Evolutionary conservation across 2,888 invertebrate species (phyloP).

Genomic region (Myathropa florea): DNA sequence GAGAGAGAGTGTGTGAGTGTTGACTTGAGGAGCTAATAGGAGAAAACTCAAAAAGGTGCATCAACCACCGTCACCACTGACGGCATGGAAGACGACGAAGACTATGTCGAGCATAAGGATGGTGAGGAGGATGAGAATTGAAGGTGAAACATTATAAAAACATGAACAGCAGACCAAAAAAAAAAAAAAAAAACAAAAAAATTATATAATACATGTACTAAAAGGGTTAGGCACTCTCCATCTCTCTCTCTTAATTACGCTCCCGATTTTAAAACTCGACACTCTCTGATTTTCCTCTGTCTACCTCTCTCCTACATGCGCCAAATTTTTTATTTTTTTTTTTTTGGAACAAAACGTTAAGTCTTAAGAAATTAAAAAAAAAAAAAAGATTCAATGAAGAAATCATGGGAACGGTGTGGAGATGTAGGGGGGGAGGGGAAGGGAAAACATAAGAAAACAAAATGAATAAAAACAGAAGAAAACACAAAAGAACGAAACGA

Average conservation of each 20-base stretch:
- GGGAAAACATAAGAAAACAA: not conserved
- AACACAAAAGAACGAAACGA: not conserved
- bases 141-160: too few relatives aligned
- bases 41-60: too few relatives aligned
- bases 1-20: not conserved
- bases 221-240: not conserved
- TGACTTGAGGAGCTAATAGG: too few relatives aligned
- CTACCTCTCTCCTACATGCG: slow-evolving; percentile 53
- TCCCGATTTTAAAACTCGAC: not conserved
- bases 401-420: too few relatives aligned
- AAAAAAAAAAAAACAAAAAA: too few relatives aligned
- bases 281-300: not conserved
- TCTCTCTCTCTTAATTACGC: too few relatives aligned
- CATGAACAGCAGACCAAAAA: too few relatives aligned
- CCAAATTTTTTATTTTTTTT: slow-evolving; percentile 21
- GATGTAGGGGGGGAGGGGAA: not conserved
- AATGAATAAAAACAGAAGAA: not conserved
- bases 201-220: not conserved
- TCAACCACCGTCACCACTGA: too few relatives aligned
- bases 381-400: not conserved
- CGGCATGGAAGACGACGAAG: too few relatives aligned
- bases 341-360: slow-evolving; percentile 39
- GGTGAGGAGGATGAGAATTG: too few relatives aligned
- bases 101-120: too few relatives aligned
- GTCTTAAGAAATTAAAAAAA: slow-evolving; percentile 3